These are phyloP conservation scores for Calidris pugnax DNA, from an alignment of 2,113 vertebrate species.

Conservation along the genomic window DNA sequence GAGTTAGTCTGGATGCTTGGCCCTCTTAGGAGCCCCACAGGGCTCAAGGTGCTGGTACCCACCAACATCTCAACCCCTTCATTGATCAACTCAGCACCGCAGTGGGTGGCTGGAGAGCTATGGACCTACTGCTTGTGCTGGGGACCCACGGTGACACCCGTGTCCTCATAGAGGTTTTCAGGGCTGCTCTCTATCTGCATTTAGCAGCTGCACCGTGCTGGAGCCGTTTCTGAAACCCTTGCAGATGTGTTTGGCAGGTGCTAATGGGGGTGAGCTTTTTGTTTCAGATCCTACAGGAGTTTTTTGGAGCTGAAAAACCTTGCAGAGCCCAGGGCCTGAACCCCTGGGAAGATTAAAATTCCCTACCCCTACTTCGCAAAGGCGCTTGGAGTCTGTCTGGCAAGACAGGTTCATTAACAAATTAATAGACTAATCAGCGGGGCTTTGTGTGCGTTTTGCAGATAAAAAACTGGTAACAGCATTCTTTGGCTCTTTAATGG, in stretches of 20 bases:
- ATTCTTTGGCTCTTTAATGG: constrained; percentile 83
- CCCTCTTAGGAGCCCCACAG: not conserved
- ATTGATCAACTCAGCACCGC: accelerated
- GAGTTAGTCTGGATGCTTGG: not conserved
- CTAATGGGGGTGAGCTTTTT: not conserved
- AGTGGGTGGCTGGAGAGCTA: not conserved
- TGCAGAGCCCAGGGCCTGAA: not conserved
- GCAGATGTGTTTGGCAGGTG: not conserved
- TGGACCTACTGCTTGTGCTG: not conserved
- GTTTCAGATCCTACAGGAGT: constrained; percentile 1
- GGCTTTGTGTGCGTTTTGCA: constrained; percentile 82
- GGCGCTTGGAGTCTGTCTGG: constrained; percentile 66
- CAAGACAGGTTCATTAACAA: constrained; percentile 84
- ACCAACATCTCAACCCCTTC: not conserved
- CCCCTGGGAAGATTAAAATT: constrained; percentile 54
- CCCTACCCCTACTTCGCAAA: constrained; percentile 47
- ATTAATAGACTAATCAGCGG: constrained; percentile 85
- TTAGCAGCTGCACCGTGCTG: not conserved
- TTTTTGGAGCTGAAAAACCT: constrained; percentile 12
- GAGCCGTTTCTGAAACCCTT: not conserved
- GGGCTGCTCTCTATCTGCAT: not conserved
- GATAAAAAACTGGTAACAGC: constrained; percentile 83
- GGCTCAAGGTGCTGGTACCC: not conserved
- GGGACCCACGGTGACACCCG: accelerated
- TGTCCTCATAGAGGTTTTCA: not conserved